Evolutionary conservation across 1,140 invertebrate genomes (phyloP).

Genomic region (Cecropterus lyciades): DNA sequence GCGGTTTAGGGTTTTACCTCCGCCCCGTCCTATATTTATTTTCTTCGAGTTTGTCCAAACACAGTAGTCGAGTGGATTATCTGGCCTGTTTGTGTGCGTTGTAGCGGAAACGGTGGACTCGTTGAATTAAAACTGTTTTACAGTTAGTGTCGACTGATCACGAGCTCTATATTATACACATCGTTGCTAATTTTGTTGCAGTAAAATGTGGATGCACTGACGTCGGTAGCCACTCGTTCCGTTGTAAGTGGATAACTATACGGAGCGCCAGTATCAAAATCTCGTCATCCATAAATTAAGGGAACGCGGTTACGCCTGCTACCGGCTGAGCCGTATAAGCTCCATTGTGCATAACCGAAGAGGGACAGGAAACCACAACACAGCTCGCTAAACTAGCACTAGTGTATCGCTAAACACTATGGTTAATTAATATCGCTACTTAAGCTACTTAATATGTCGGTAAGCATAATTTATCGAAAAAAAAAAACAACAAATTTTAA

Average conservation of each 20-base stretch:
- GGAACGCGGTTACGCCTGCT: conserved; percentile 47
- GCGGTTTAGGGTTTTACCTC: conserved; percentile 81
- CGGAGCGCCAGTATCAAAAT: conserved; percentile 53
- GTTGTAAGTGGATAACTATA: conserved; percentile 35
- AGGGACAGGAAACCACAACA: conserved; percentile 54
- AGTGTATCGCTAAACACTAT: conserved; percentile 36
- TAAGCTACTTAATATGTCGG: conserved; percentile 16
- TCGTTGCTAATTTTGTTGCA: neutral
- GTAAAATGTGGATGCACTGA: neutral
- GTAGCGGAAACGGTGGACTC: conserved; percentile 56
- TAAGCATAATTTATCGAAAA: neutral
- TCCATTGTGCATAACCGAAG: conserved; percentile 66
- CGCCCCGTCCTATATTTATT: conserved; percentile 76
- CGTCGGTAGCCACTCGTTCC: conserved; percentile 28
- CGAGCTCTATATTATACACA: conserved; percentile 25
- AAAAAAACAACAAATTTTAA: too few species aligned
- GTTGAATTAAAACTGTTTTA: conserved; percentile 57
- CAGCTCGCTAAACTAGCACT: conserved; percentile 40
- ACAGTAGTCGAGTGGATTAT: conserved; percentile 75
- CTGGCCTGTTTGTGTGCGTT: conserved; percentile 53
- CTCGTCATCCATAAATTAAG: conserved; percentile 69
- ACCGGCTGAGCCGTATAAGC: conserved; percentile 57
- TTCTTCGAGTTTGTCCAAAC: conserved; percentile 77
- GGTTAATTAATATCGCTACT: conserved; percentile 42
- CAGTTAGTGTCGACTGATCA: too few species aligned